These are phyloP conservation scores for Xestoiulus laeticollis DNA, from an alignment of 2,888 invertebrate species.

Conservation along the genomic window DNA sequence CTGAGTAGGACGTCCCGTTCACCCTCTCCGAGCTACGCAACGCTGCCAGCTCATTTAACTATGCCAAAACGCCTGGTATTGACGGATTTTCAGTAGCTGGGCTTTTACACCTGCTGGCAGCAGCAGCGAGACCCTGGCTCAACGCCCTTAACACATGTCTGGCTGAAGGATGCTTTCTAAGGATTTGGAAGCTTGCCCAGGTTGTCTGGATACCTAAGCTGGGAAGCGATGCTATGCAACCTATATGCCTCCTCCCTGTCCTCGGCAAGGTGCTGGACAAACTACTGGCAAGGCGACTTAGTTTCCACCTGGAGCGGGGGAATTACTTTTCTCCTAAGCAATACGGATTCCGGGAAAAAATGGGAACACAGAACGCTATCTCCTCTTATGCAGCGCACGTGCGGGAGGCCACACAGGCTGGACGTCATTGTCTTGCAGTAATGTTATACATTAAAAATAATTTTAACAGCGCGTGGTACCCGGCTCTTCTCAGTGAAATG, in stretches of 20 bases:
- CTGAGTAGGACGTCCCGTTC: background rate
- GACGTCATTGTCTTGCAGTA: background rate
- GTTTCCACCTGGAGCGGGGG: background rate
- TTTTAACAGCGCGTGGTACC: background rate
- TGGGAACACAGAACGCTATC: background rate
- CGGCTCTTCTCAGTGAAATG: background rate
- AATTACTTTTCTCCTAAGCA: background rate
- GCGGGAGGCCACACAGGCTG: too few species aligned
- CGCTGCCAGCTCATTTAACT: background rate
- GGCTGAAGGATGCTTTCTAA: background rate
- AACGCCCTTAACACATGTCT: background rate
- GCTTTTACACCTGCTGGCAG: background rate
- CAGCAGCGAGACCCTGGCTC: background rate
- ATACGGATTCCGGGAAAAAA: background rate
- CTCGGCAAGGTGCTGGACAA: background rate
- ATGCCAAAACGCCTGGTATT: background rate
- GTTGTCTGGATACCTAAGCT: background rate
- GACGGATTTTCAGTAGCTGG: background rate
- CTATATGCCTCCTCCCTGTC: background rate
- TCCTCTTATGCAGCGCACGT: background rate
- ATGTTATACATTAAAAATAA: background rate
- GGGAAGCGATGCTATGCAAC: background rate
- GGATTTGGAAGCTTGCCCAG: background rate
- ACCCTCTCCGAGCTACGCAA: background rate
- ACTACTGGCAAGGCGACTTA: background rate